Evolutionary conservation across 2,888 invertebrate genomes (phyloP).

Genomic region (Ormyrus rosae): DNA sequence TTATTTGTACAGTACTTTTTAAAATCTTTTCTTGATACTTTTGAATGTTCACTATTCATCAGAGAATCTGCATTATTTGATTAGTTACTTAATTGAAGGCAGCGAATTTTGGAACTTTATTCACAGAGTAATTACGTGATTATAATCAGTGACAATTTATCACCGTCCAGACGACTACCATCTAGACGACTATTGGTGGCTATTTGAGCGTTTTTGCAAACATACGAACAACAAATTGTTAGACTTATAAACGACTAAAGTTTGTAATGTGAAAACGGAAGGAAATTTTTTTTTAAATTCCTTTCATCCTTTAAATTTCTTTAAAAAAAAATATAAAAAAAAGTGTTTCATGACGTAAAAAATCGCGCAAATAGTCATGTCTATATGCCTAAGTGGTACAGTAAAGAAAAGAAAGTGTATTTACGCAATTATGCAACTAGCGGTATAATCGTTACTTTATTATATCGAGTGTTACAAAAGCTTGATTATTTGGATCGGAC

Average conservation of each 20-base stretch:
- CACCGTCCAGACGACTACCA: constrained; percentile 21
- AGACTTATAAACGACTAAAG: too few species aligned
- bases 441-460: constrained; percentile 70
- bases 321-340: too few species aligned
- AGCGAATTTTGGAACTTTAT: constrained; percentile 10
- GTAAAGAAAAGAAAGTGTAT: constrained; percentile 47
- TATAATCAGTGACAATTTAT: constrained; percentile 32
- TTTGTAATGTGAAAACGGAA: too few species aligned
- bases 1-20: constrained; percentile 43
- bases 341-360: background rate
- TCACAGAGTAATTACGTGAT: constrained; percentile 24
- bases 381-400: constrained; percentile 14
- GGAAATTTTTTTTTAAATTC: too few species aligned
- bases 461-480: constrained; percentile 74
- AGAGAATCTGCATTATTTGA: too few species aligned
- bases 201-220: constrained; percentile 19
- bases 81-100: background rate
- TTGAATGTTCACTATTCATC: too few species aligned
- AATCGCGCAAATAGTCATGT: constrained; percentile 25
- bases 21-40: constrained; percentile 20
- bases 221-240: background rate
- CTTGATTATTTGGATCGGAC: constrained; percentile 76
- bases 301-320: too few species aligned
- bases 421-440: constrained; percentile 64
- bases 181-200: background rate